A percentile compares a stretch with the other conserved stretches of the same genome.
Evolutionary conservation across 2,888 invertebrate genomes (phyloP).

Genomic region (Oeneis ivallda): DNA sequence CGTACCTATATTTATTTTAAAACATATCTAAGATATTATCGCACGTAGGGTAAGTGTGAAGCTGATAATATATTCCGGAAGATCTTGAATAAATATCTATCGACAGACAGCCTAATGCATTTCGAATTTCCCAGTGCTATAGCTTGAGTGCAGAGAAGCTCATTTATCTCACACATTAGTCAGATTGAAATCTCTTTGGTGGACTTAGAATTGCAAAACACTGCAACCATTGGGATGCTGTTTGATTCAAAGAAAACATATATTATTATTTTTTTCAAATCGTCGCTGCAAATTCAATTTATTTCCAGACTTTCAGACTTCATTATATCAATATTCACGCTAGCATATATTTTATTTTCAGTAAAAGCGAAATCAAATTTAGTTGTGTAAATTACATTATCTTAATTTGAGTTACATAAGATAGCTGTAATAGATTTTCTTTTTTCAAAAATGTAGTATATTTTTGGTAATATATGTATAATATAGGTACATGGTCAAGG

Average conservation of each 20-base stretch:
- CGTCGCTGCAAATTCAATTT: slow-evolving; percentile 38
- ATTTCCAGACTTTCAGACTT: slow-evolving; percentile 34
- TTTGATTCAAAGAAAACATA: slow-evolving; percentile 62
- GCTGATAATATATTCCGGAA: slow-evolving; percentile 14
- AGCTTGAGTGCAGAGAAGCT: slow-evolving; percentile 33
- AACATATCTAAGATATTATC: not conserved
- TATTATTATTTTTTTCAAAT: slow-evolving; percentile 33
- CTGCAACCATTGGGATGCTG: slow-evolving; percentile 65
- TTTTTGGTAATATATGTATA: no score
- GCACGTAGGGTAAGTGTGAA: slow-evolving; percentile 8
- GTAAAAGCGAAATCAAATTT: slow-evolving; percentile 36
- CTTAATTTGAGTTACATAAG: no score
- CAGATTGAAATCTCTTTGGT: slow-evolving; percentile 74
- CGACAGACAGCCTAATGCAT: slow-evolving; percentile 34
- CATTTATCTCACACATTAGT: slow-evolving; percentile 66
- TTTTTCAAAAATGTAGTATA: no score
- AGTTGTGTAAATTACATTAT: slow-evolving; percentile 9
- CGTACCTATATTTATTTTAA: not conserved
- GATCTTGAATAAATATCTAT: slow-evolving; percentile 29
- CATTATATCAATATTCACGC: slow-evolving; percentile 25
- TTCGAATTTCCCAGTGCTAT: slow-evolving; percentile 32
- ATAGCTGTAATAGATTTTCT: no score
- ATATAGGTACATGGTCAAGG: no score
- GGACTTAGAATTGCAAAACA: slow-evolving; percentile 77
- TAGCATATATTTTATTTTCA: slow-evolving; percentile 10